Evolutionary conservation across 2,113 vertebrate genomes (phyloP).

Genomic region (Zapus hudsonius): DNA sequence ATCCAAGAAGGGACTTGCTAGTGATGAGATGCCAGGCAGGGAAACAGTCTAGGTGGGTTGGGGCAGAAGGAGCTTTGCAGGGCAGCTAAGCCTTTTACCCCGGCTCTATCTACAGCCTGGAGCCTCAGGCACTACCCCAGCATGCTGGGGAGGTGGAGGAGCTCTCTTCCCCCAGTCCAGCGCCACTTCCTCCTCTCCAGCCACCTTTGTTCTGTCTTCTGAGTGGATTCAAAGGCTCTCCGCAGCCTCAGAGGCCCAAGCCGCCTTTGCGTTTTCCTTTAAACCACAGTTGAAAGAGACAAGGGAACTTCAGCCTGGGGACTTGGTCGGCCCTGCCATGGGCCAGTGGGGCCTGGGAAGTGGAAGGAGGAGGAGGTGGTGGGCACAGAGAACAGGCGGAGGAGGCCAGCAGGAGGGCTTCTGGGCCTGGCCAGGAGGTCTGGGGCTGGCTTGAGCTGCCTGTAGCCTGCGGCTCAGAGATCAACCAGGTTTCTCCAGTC

Average conservation of each 20-base stretch:
- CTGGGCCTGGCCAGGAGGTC: neutral
- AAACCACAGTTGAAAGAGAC: constrained; percentile 77
- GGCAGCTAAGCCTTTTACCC: neutral
- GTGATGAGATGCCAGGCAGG: neutral
- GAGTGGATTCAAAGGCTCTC: constrained; percentile 76
- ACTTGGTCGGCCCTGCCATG: constrained; percentile 58
- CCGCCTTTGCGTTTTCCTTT: constrained; percentile 78
- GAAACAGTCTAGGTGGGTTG: neutral
- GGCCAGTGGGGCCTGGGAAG: constrained; percentile 20
- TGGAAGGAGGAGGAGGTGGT: neutral
- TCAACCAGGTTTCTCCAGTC: neutral
- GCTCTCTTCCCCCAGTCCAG: constrained; percentile 41
- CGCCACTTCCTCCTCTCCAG: constrained; percentile 70
- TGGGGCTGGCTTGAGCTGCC: neutral
- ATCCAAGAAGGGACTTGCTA: neutral
- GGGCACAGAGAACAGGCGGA: neutral
- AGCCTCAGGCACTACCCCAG: neutral
- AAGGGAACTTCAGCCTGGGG: constrained; percentile 78
- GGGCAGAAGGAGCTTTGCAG: neutral
- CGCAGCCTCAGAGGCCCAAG: constrained; percentile 74
- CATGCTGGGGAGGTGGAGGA: neutral
- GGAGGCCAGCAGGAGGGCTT: neutral
- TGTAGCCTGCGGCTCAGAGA: neutral
- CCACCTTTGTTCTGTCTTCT: constrained; percentile 75
- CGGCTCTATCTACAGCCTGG: neutral